Conservation (phyloP, 2,113 vertebrate genomes). For the Anoplopoma fimbria region DNA sequence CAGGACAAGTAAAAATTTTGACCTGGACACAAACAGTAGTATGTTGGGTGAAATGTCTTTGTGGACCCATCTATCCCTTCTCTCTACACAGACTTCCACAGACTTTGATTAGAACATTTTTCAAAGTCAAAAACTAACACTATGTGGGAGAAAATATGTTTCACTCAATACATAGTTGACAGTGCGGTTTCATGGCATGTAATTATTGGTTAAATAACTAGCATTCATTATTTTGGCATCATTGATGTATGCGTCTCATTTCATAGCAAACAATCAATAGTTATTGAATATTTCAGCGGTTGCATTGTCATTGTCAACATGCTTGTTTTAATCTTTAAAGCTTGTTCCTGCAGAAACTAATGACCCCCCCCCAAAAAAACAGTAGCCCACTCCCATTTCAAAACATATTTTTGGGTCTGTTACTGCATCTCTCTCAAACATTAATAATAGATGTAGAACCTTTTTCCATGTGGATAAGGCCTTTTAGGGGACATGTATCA, state of each 20-base stretch:
- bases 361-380: too few species aligned
- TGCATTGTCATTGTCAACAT: too few species aligned
- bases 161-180: not conserved
- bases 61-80: not conserved
- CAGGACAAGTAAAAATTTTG: not conserved
- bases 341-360: too few species aligned
- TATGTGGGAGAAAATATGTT: not conserved
- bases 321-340: too few species aligned
- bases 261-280: too few species aligned
- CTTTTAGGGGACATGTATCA: constrained; percentile 1
- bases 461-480: too few species aligned
- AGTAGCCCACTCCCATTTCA: too few species aligned
- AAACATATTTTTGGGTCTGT: not conserved
- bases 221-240: too few species aligned
- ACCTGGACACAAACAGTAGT: not conserved
- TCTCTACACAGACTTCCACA: not conserved
- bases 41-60: too few species aligned
- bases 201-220: too few species aligned
- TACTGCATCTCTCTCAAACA: not conserved
- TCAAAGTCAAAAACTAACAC: not conserved
- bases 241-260: too few species aligned
- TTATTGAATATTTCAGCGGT: too few species aligned
- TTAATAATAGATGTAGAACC: constrained; percentile 23
- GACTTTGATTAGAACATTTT: not conserved
- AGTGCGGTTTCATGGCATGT: not conserved